Evolutionary conservation across 2,797 vertebrate genomes (phyloP), one percentile per base, ranked within the genome.

Genomic region (Steatocranus sp.): DNA sequence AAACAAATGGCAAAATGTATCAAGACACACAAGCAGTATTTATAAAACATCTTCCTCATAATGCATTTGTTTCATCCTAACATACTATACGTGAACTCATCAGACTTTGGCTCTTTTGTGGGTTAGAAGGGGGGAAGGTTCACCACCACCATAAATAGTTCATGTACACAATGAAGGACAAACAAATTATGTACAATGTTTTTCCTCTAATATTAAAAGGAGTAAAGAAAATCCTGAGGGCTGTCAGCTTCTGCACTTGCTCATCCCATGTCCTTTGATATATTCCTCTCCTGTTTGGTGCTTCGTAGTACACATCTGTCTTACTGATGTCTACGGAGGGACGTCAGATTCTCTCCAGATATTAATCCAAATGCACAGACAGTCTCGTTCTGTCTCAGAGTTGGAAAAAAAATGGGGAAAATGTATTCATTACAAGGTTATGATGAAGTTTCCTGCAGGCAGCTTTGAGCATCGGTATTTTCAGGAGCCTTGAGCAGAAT

Each of bases 361-460:
- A 83, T 90, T 84, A 83, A 88, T 93, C 91, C 92, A 90, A 89
- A 92, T 36, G 76, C 88, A 84, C 87, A 87, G 85, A 89, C 86
- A 87, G 88, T 89, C 81, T 56, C 54, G 49, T 84, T 91, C 81
- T 89, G 76, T 89, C 82, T 90, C 89, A 82, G 84, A 86, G 78
- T 90, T 83, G 76, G 61, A 86, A 88, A 85, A 83, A 90, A 92
- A 87, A 78, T 17, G 87, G 90, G 92, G 89, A 89, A 90, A 93
- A 90, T 89, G 75, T 89, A 91, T 90, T 95, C 87, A 91, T 94
- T 93, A 94, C 87, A 91, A 90, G 92, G 88, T 91, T 91, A 91
- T 90, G 92, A 93, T 92, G 91, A 93, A 86, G 87, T 83, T 87
- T 90, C 93, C 91, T 49, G 84, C 89, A 89, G 93, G 91, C 90